Conservation (phyloP, 2,888 invertebrate species). For the Drosophila ochracea region DNA sequence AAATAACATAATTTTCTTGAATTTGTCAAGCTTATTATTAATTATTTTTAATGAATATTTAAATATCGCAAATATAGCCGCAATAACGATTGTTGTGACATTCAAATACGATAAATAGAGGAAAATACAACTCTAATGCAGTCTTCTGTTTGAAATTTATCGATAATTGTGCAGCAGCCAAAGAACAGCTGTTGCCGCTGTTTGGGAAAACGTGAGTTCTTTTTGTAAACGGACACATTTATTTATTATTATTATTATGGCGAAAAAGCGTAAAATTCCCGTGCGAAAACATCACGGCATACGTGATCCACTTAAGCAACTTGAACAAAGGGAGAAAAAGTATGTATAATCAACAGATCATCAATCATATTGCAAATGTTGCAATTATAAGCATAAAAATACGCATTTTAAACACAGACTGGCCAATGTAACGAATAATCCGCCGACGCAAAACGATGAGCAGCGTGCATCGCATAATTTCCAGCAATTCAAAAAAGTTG, state of each 20-base stretch:
- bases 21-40: neutral
- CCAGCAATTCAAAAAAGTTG: conserved; percentile 88
- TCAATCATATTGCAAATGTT: neutral
- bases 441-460: conserved; percentile 89
- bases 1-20: neutral
- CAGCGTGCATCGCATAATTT: conserved; percentile 91
- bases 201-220: conserved; percentile 51
- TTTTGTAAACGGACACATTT: conserved; percentile 63
- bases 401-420: conserved; percentile 85
- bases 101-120: neutral
- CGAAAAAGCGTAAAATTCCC: conserved; percentile 89
- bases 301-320: conserved; percentile 91
- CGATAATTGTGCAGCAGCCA: conserved; percentile 1
- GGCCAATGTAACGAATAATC: conserved; percentile 90
- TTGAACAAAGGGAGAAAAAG: conserved; percentile 86
- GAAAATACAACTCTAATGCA: neutral
- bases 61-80: neutral
- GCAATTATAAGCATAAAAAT: neutral
- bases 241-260: conserved; percentile 84
- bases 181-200: conserved; percentile 34
- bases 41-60: neutral
- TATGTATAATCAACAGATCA: conserved; percentile 80
- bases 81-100: neutral
- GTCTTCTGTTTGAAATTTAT: neutral
- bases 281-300: conserved; percentile 92